Conservation (phyloP, 2,888 invertebrate species). For the Harpalus rufipes region DNA sequence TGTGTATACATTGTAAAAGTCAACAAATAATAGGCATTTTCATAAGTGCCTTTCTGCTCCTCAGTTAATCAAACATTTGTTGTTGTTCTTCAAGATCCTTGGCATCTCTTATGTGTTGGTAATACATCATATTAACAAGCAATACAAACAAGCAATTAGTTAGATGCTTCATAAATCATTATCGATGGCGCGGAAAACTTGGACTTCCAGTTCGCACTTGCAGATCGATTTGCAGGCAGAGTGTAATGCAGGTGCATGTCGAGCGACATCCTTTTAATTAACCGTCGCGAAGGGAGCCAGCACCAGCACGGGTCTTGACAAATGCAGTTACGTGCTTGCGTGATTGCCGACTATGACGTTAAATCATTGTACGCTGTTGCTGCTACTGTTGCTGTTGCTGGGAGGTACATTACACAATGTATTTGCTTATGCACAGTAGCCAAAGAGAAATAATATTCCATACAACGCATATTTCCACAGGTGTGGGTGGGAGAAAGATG, state of each 20-base stretch:
- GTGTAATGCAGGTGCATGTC: neutral
- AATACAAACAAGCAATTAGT: neutral
- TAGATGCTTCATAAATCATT: neutral
- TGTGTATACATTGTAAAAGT: too few species aligned
- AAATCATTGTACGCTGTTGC: slow-evolving; percentile 18
- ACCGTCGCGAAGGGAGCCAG: neutral
- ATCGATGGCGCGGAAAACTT: neutral
- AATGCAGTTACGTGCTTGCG: slow-evolving; percentile 35
- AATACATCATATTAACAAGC: slow-evolving; percentile 6
- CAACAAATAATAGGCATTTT: too few species aligned
- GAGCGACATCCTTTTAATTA: slow-evolving; percentile 34
- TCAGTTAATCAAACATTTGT: too few species aligned
- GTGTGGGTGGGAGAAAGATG: neutral
- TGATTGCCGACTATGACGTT: slow-evolving; percentile 2
- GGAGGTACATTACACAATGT: neutral
- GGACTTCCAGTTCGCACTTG: neutral
- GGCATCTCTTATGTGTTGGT: neutral
- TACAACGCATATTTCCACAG: neutral
- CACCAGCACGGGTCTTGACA: neutral
- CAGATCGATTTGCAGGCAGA: slow-evolving; percentile 17
- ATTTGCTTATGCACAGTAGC: slow-evolving; percentile 5
- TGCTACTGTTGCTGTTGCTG: neutral
- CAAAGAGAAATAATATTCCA: too few species aligned
- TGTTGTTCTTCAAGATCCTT: neutral
- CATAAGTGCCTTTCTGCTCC: too few species aligned